These are phyloP conservation scores for Pagetopsis macropterus DNA, from an alignment of 2,797 vertebrate species.

Conservation along the genomic window DNA sequence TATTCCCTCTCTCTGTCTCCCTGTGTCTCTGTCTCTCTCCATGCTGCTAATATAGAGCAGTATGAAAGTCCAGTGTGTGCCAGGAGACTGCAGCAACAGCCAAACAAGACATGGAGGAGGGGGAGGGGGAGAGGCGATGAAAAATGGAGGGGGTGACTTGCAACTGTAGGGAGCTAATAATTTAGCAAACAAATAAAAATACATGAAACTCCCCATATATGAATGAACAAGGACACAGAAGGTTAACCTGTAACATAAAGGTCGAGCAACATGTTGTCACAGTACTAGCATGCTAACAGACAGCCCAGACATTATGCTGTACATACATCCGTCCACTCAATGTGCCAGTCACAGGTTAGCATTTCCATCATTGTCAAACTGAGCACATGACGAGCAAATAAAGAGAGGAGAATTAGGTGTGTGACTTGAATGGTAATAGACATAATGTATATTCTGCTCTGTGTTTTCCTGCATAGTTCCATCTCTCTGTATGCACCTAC, in stretches of 20 bases:
- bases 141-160: conserved; percentile 1
- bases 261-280: background rate
- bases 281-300: too few species aligned
- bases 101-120: conserved; percentile 36
- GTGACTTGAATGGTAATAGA: background rate
- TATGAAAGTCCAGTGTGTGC: conserved; percentile 58
- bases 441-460: background rate
- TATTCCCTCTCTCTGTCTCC: conserved; percentile 49
- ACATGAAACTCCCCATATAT: background rate
- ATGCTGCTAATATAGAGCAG: conserved; percentile 50
- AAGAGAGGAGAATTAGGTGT: background rate
- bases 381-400: background rate
- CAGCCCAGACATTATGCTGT: too few species aligned
- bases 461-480: conserved; percentile 15
- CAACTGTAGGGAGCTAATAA: background rate
- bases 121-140: background rate
- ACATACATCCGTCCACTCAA: too few species aligned
- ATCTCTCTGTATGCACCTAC: conserved; percentile 32
- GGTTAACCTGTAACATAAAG: background rate
- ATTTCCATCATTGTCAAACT: background rate
- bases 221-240: background rate
- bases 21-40: conserved; percentile 20
- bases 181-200: background rate
- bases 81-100: conserved; percentile 68
- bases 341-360: background rate